Conservation (phyloP, 2,888 invertebrate genomes). For the Linnaemya vulpina region DNA sequence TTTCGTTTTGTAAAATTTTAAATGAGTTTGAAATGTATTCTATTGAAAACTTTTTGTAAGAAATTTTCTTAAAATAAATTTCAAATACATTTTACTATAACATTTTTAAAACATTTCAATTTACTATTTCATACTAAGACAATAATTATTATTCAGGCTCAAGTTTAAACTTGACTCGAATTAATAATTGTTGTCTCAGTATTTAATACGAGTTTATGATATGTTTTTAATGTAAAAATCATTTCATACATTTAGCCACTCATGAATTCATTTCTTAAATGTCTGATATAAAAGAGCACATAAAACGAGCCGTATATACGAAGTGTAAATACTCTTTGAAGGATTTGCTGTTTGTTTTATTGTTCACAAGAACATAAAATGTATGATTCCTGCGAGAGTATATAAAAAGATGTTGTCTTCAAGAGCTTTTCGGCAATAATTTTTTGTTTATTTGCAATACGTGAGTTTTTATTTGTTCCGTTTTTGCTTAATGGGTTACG, state of each 20-base stretch:
- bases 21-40: too few species aligned
- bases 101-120: too few species aligned
- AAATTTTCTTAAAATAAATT: too few species aligned
- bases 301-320: conserved; percentile 12
- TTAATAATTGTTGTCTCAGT: too few species aligned
- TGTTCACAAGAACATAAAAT: conserved; percentile 26
- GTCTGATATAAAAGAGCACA: background rate
- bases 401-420: conserved; percentile 4
- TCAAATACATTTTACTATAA: too few species aligned
- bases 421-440: conserved; percentile 25
- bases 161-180: too few species aligned
- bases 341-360: conserved; percentile 33
- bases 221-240: too few species aligned
- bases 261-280: conserved; percentile 2
- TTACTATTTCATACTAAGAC: too few species aligned
- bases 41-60: too few species aligned
- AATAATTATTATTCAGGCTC: too few species aligned
- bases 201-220: too few species aligned
- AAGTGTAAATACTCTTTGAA: conserved; percentile 31
- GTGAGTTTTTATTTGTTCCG: conserved; percentile 10
- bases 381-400: background rate
- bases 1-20: too few species aligned
- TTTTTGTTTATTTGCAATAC: conserved; percentile 35
- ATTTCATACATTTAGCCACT: background rate
- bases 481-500: conserved; percentile 29